Percentiles rank a stretch among this genome's conserved stretches.
These are phyloP conservation scores for Acrocephalus scirpaceus DNA, from an alignment of 2,797 vertebrate species.

Conservation along the genomic window DNA sequence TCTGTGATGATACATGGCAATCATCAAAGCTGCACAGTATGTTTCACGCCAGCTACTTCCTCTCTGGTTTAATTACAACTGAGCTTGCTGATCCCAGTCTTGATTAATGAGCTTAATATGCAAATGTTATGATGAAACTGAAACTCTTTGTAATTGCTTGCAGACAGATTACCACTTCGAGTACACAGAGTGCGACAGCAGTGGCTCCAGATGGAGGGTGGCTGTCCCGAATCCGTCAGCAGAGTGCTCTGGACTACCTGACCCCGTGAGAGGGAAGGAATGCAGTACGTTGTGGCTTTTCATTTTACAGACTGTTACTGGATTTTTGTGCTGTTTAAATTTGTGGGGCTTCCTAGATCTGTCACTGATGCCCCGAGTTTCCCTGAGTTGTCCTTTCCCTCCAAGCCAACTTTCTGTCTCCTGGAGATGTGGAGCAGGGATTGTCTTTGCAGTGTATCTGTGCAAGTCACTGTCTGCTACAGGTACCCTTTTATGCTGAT, in stretches of 20 bases:
- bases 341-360: not conserved
- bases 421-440: not conserved
- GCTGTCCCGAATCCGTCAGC: constrained; percentile 87
- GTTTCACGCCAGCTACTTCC: constrained; percentile 6
- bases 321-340: not conserved
- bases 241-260: constrained; percentile 88
- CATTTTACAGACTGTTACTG: not conserved
- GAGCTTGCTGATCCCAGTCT: constrained; percentile 34
- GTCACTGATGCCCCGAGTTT: not conserved
- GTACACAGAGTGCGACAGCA: constrained; percentile 97
- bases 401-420: not conserved
- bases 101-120: constrained; percentile 62
- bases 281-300: constrained; percentile 88
- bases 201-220: constrained; percentile 95
- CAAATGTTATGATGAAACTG: constrained; percentile 54
- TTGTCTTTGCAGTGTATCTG: not conserved
- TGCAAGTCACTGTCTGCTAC: not conserved
- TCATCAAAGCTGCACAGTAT: constrained; percentile 27
- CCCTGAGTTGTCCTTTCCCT: not conserved
- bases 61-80: constrained; percentile 51
- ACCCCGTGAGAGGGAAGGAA: constrained; percentile 92
- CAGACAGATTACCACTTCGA: constrained; percentile 96
- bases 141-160: constrained; percentile 76
- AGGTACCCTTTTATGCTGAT: not conserved
- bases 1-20: not conserved